Evolutionary conservation across 1,140 invertebrate genomes (phyloP).

Genomic region (Drosophila tsacasi): DNA sequence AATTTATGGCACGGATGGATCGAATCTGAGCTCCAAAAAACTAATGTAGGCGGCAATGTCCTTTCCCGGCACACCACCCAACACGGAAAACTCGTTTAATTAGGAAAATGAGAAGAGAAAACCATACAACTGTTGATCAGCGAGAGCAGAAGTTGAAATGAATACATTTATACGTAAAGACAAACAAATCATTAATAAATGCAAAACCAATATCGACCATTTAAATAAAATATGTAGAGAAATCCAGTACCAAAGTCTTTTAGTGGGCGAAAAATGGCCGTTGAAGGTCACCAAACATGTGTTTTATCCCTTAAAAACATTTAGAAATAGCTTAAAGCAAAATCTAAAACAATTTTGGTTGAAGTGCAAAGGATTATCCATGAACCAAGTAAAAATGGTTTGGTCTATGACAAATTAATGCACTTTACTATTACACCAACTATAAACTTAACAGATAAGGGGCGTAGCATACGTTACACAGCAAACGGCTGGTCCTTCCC

Average conservation of each 20-base stretch:
- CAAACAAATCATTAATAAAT: slow-evolving; percentile 54
- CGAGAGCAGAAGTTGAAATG: slow-evolving; percentile 37
- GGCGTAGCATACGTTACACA: slow-evolving; percentile 54
- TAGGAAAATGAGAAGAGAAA: slow-evolving; percentile 27
- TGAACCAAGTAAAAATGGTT: not conserved
- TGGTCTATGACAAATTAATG: slow-evolving; percentile 3
- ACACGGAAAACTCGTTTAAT: slow-evolving; percentile 28
- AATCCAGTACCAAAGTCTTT: slow-evolving; percentile 35
- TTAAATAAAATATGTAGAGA: slow-evolving; percentile 82
- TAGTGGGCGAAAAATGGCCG: not conserved
- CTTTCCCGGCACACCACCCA: slow-evolving; percentile 24
- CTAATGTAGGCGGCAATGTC: slow-evolving; percentile 24
- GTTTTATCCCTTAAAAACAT: too few species aligned
- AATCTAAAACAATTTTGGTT: not conserved
- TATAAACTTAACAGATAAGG: slow-evolving; percentile 50
- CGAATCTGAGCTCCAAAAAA: slow-evolving; percentile 41
- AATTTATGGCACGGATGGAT: slow-evolving; percentile 75
- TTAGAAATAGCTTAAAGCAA: not conserved
- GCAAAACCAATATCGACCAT: slow-evolving; percentile 73
- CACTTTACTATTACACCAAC: slow-evolving; percentile 36
- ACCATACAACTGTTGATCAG: slow-evolving; percentile 49
- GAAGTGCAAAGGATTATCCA: not conserved
- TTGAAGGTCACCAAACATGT: not conserved
- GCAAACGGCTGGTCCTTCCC: slow-evolving; percentile 90
- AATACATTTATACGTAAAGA: slow-evolving; percentile 63